Conservation (phyloP, 2,113 vertebrate genomes). For the Sminthopsis crassicaudata region DNA sequence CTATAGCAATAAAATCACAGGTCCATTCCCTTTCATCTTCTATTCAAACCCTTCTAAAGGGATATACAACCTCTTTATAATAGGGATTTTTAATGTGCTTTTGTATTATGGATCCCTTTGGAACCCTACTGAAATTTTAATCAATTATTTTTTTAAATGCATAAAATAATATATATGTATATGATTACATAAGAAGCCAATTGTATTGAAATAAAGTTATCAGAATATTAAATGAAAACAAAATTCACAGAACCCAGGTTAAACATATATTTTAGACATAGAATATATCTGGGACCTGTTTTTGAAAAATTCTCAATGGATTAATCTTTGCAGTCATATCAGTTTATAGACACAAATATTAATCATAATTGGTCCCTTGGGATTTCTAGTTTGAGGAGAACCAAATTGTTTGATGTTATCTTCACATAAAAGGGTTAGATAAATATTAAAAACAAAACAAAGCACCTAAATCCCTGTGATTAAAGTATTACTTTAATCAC, state of each 20-base stretch:
- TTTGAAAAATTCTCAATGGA: neutral
- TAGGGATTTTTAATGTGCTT: neutral
- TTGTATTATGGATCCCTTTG: neutral
- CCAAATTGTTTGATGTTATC: slow-evolving; percentile 17
- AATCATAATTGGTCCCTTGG: neutral
- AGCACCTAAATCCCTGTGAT: neutral
- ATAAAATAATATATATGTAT: neutral
- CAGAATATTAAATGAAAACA: neutral
- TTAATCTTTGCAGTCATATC: neutral
- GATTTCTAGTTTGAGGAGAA: slow-evolving; percentile 34
- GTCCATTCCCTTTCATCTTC: neutral
- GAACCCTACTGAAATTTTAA: neutral
- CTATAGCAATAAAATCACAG: neutral
- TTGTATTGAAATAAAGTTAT: neutral
- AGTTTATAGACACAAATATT: neutral
- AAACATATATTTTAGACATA: neutral
- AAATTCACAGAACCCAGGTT: neutral
- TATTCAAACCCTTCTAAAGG: neutral
- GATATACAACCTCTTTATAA: neutral
- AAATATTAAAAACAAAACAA: slow-evolving; percentile 5
- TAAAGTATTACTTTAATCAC: too few species aligned
- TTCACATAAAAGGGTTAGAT: slow-evolving; percentile 46
- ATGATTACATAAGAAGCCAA: neutral
- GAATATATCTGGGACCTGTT: neutral
- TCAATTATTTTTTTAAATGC: neutral